Base-by-base conservation (phyloP, 2,888 invertebrate genomes). In the Tinea trinotella region DNA sequence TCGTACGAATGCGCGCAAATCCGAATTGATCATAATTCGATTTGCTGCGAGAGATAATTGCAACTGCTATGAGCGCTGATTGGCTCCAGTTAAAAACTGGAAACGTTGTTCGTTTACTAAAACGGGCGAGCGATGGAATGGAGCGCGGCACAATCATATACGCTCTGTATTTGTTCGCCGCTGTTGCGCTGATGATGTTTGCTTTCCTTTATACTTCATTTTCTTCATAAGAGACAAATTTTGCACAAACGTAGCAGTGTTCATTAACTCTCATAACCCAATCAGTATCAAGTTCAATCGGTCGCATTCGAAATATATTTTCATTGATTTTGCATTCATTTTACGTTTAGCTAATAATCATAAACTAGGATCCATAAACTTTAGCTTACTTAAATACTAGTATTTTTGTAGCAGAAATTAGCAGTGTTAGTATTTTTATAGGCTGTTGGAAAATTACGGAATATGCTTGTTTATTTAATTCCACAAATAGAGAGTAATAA, bases 21-120 rank as follows among this genome's bases (percentile, higher is more conserved):
- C 82, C 81, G 86, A 86, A 87, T 85, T 84, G 86, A 87, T 87
- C 86, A 85, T 86, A 87, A 86, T 83, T 78, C 78, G 81, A 85
- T 87, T 85, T 85, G 75, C 67, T 76, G 66, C 72, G 66, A 77
- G 77, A 74, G 84, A 85, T 85, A 85, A 85, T 85, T 85, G 85
- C 84, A 83, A 82, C 82, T 82, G 83, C 81, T 85, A 82, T 82
- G 74, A 76, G 76, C 78, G 74, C 81, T 85, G 85, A 85, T 85
- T 85, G 85, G 77, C 76, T 64, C 60, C 70, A 70, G 71, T 66
- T 70, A 78, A 79, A 84, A 83, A 77, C 67, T 64, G 66, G 63
- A 53, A 20, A 64, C 66, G 64, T 64, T 60, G 62, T 58, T 56
- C 53, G 56, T 50, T 50, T 50, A 20, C 19, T 48, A 48, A 20